Evolutionary conservation across 2,797 vertebrate genomes (phyloP), one percentile per base, ranked within the genome.

Genomic region (Hippopotamyrus pictus): DNA sequence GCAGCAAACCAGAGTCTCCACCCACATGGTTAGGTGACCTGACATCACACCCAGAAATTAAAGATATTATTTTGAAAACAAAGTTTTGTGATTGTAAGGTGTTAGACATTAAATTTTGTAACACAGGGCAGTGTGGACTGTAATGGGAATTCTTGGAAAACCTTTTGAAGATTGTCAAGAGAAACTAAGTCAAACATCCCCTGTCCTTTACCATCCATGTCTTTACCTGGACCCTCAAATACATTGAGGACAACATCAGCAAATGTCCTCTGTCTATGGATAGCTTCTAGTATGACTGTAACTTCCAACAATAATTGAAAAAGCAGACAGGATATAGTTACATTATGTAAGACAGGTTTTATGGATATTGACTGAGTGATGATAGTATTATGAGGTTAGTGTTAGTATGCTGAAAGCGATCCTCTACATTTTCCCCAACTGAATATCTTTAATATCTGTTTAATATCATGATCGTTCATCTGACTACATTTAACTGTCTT

Each of bases 401-500:
- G 17, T 44, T 29, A 79, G 37, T 33, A 73, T 33, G 29, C 65
- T 73, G 29, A 73, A 33, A 37, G 12, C 14, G 11, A 33, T 73
- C 65, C 65, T 73, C 65, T 73, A 73, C 25, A 37, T 73, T 69
- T 33, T 69, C 29, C 29, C 29, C 65, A 37, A 14, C 29, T 76
- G 14, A 76, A 82, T 82, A 46, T 19, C 76, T 82, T 46, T 82
- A 46, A 82, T 37, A 76, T 76, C 76, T 82, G 19, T 3, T 82
- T 82, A 46, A 44, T 46, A 82, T n/a, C 41, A 82, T 46, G 29
- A 41, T 76, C 69, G 5, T 76, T 76, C 29, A 76, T 41, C 69
- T 41, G 76, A 7, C 76, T 82, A 44, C 76, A 46, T 82, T 82
- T 82, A 82, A 82, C 76, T 82, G 37, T 82, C 76, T 82, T 46